Base-by-base conservation (phyloP, 2,113 vertebrate genomes). In the Lichenostomus cassidix region DNA sequence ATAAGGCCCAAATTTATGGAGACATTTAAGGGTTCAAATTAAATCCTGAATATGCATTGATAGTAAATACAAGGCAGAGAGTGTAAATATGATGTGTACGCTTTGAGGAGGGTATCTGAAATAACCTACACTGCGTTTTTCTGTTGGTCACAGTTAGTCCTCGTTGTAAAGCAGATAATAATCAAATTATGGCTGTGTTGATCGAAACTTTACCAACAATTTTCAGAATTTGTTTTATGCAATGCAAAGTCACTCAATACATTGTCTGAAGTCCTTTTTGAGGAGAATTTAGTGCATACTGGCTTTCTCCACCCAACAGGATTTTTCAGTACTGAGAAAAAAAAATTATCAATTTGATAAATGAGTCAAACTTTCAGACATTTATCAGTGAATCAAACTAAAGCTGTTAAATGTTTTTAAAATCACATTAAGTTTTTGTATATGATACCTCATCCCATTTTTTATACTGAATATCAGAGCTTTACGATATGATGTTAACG, bases 111-210 rank as follows among this genome's bases (percentile, higher is more conserved):
- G 22, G 41, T 44, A 1, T 2, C 39, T 78, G 47, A 65, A 74
- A 37, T 46, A 59, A 41, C 8, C 14, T 33, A 5, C 24, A 18
- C 10, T n/a, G 17, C 0, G 0, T 15, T 58, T 20, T 42, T 59
- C 33, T 84, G 10, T 56, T 60, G 27, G 22, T 46, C 31, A 52
- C 16, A 49, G n/a, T 69, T 49, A 59, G 14, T 49, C 31, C n/a
- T 69, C 1, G 1, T 31, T 37, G 23, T 64, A 49, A 75, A 85
- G 39, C 41, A 71, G 84, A 63, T 59, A 49, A 63, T 20, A 49
- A 44, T 76, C 35, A 56, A 56, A 77, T 60, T 53, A n/a, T 15
- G 22, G 5, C n/a, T 71, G 2, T 77, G 15, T 59, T 89, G 59
- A 60, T 41, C 3, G 27, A 75, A 92, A 53, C 10, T 7, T 29